phyloP scores from a whole-genome alignment of 2,797 vertebrate genomes.

The Sebastes alutus region DNA sequence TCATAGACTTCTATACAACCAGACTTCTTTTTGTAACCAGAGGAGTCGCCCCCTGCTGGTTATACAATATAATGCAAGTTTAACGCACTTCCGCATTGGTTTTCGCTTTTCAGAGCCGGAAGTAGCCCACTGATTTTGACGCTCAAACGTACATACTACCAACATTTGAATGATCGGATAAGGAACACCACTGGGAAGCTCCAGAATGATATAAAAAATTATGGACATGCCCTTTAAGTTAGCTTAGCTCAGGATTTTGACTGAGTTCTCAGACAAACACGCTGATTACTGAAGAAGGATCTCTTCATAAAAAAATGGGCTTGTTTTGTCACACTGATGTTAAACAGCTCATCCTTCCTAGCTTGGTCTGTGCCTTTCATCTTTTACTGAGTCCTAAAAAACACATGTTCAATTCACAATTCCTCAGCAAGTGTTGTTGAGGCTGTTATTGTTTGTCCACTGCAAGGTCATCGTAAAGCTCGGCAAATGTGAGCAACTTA shows the following conservation, averaged over 20 bases:
- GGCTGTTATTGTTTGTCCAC: constrained; percentile 70
- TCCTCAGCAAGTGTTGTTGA: constrained; percentile 73
- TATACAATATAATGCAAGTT: no score
- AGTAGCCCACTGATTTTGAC: no score
- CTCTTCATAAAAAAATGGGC: not conserved
- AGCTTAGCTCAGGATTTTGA: not conserved
- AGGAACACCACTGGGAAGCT: not conserved
- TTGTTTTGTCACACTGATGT: constrained; percentile 59
- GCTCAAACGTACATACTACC: not conserved
- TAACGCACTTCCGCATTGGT: no score
- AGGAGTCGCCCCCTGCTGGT: no score
- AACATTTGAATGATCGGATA: not conserved
- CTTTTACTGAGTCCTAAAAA: constrained; percentile 78
- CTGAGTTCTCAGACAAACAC: not conserved
- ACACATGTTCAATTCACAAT: constrained; percentile 79
- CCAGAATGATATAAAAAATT: not conserved
- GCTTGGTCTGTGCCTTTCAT: constrained; percentile 70
- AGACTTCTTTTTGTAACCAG: no score
- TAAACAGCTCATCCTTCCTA: constrained; percentile 65
- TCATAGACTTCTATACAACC: no score
- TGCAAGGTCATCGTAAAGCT: constrained; percentile 66
- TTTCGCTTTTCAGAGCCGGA: no score
- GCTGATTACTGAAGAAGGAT: not conserved
- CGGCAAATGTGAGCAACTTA: constrained; percentile 41
- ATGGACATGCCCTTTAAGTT: not conserved